Conservation (phyloP, 2,888 invertebrate genomes). For the Drosophila parthenogenetica region DNA sequence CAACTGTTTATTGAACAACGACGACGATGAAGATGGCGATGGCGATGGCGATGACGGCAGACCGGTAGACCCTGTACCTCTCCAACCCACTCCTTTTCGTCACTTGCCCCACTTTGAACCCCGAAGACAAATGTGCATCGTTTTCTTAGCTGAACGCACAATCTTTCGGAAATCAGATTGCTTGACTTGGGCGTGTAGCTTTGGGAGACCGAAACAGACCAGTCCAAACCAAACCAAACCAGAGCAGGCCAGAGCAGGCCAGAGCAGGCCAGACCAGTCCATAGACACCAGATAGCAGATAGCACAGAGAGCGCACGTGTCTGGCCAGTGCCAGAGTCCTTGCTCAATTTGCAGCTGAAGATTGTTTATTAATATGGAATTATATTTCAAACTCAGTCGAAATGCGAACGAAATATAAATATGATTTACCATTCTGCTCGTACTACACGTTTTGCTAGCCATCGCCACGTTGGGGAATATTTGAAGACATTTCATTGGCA, state of each 20-base stretch:
- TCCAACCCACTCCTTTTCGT: slow-evolving; percentile 15
- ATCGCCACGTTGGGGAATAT: slow-evolving; percentile 12
- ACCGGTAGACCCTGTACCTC: slow-evolving; percentile 7
- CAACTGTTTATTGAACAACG: slow-evolving; percentile 70
- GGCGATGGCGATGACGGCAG: slow-evolving; percentile 25
- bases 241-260: slow-evolving; percentile 1
- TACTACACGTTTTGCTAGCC: background rate
- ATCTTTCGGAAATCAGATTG: slow-evolving; percentile 74
- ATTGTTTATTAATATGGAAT: slow-evolving; percentile 72
- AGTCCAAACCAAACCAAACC: background rate
- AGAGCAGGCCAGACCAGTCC: background rate
- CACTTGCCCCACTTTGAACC: background rate
- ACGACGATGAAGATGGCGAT: slow-evolving; percentile 3
- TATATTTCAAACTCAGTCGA: slow-evolving; percentile 50
- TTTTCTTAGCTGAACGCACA: slow-evolving; percentile 80
- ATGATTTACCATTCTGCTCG: slow-evolving; percentile 13
- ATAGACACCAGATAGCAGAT: slow-evolving; percentile 20
- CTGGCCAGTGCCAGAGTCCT: slow-evolving; percentile 39
- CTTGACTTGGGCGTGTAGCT: slow-evolving; percentile 21
- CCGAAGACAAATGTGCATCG: slow-evolving; percentile 69
- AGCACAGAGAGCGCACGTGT: slow-evolving; percentile 45
- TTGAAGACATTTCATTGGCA: slow-evolving; percentile 50
- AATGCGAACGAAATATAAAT: slow-evolving; percentile 48
- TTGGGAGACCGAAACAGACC: slow-evolving; percentile 14
- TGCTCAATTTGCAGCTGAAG: slow-evolving; percentile 52